A percentile compares a stretch with the other conserved stretches of the same genome.
phyloP scores from a whole-genome alignment of 2,888 invertebrate genomes.

The Acleris sparsana region DNA sequence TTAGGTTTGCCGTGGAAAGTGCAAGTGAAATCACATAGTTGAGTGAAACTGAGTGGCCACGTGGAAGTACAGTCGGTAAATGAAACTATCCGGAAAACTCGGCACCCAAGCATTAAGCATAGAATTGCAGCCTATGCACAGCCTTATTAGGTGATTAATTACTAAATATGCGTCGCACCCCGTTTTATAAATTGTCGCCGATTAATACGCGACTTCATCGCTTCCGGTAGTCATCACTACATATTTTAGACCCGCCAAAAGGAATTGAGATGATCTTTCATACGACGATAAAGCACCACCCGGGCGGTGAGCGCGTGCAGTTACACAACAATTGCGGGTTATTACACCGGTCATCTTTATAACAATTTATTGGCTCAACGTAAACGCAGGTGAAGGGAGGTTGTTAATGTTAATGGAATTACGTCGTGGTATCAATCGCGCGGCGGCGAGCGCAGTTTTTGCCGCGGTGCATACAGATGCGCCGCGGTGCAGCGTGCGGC shows the following conservation, averaged over 20 bases:
- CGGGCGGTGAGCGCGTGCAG: background rate
- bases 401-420: slow-evolving; percentile 42
- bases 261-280: background rate
- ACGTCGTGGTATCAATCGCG: slow-evolving; percentile 58
- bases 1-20: slow-evolving; percentile 43
- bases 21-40: slow-evolving; percentile 47
- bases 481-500: slow-evolving; percentile 47
- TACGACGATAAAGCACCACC: background rate
- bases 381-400: slow-evolving; percentile 35
- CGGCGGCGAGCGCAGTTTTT: slow-evolving; percentile 59
- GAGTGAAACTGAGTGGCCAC: slow-evolving; percentile 41
- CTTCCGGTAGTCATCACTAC: too few relatives aligned
- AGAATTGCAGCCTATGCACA: slow-evolving; percentile 24
- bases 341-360: slow-evolving; percentile 28
- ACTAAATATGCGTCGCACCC: slow-evolving; percentile 7
- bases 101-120: slow-evolving; percentile 21
- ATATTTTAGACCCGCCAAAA: background rate
- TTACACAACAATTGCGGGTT: slow-evolving; percentile 27
- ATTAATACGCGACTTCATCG: background rate
- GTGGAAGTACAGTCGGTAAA: slow-evolving; percentile 38
- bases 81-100: slow-evolving; percentile 35
- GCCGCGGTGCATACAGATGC: slow-evolving; percentile 69
- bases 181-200: slow-evolving; percentile 5
- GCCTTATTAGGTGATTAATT: slow-evolving; percentile 31
- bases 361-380: slow-evolving; percentile 33